Percentiles rank a stretch among this genome's conserved stretches.
phyloP scores from a whole-genome alignment of 2,113 vertebrate genomes.

The Limnothrissa miodon region DNA sequence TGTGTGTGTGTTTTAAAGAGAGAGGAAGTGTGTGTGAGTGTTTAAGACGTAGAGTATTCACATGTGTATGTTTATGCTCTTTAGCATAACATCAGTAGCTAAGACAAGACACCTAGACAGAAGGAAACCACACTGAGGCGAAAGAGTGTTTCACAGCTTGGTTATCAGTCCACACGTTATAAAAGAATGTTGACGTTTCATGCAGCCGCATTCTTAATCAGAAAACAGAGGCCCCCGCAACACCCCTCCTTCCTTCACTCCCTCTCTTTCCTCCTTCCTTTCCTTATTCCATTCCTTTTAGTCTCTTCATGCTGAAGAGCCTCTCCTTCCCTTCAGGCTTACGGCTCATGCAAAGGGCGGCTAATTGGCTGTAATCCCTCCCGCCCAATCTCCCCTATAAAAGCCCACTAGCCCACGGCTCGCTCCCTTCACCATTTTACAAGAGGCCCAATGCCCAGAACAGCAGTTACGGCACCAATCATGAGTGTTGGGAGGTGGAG shows the following conservation, averaged over 20 bases:
- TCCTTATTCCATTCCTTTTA: constrained; percentile 21
- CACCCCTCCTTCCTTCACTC: background rate
- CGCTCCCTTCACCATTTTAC: constrained; percentile 69
- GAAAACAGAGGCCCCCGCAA: background rate
- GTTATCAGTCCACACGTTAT: background rate
- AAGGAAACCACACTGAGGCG: background rate
- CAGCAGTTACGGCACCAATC: constrained; percentile 57
- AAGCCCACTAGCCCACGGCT: constrained; percentile 61
- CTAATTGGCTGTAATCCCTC: constrained; percentile 73
- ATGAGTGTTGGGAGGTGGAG: constrained; percentile 50
- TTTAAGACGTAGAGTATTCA: constrained; percentile 42
- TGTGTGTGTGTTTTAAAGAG: background rate
- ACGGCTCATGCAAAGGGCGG: constrained; percentile 62
- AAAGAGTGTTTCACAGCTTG: background rate
- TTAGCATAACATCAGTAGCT: constrained; percentile 6
- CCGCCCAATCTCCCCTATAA: constrained; percentile 61
- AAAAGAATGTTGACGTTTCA: background rate
- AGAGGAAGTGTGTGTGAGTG: constrained; percentile 35
- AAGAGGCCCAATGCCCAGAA: constrained; percentile 53
- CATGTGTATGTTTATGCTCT: constrained; percentile 48
- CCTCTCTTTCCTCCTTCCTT: background rate
- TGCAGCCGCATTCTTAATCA: background rate
- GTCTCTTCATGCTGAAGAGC: constrained; percentile 65
- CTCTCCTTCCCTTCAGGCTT: constrained; percentile 59
- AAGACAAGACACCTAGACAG: background rate